Evolutionary conservation across 2,797 vertebrate species (phyloP).

Genomic region (Schizothorax lantsangensis): DNA sequence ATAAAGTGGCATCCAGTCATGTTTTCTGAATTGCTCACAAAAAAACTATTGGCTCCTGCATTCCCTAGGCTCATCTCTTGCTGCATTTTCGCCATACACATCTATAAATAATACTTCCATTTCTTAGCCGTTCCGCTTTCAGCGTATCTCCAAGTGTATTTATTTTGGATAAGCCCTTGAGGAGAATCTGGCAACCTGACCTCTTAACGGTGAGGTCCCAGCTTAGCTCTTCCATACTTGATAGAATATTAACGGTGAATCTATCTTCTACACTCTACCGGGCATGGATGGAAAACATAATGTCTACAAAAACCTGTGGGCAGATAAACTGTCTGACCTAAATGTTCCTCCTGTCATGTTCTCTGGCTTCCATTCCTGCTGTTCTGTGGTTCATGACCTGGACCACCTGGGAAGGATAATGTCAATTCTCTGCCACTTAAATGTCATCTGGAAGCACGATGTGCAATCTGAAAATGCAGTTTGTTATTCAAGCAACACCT

Average conservation of each 20-base stretch:
- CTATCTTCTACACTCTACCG: not conserved
- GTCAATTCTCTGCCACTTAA: constrained; percentile 46
- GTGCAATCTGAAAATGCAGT: constrained; percentile 8
- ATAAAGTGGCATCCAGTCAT: constrained; percentile 9
- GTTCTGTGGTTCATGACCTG: constrained; percentile 26
- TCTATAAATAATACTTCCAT: constrained; percentile 47
- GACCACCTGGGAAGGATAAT: constrained; percentile 26
- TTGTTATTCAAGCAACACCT: not conserved
- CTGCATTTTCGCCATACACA: constrained; percentile 12
- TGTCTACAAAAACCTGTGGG: constrained; percentile 13
- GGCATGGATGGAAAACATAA: constrained; percentile 35
- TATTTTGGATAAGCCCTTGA: constrained; percentile 19
- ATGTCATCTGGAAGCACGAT: constrained; percentile 28
- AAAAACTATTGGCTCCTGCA: not conserved
- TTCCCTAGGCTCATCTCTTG: not conserved
- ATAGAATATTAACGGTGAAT: constrained; percentile 28
- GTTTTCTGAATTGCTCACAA: not conserved
- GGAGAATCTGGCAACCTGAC: constrained; percentile 31
- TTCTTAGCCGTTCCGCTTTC: constrained; percentile 1
- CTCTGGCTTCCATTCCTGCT: constrained; percentile 23
- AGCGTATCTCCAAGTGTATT: constrained; percentile 25
- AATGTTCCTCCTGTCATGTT: constrained; percentile 31
- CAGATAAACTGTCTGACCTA: constrained; percentile 31
- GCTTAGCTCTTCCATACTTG: constrained; percentile 27
- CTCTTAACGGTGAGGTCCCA: constrained; percentile 13